phyloP scores from a whole-genome alignment of 2,113 vertebrate species.

The Microcebus lehilahytsara region DNA sequence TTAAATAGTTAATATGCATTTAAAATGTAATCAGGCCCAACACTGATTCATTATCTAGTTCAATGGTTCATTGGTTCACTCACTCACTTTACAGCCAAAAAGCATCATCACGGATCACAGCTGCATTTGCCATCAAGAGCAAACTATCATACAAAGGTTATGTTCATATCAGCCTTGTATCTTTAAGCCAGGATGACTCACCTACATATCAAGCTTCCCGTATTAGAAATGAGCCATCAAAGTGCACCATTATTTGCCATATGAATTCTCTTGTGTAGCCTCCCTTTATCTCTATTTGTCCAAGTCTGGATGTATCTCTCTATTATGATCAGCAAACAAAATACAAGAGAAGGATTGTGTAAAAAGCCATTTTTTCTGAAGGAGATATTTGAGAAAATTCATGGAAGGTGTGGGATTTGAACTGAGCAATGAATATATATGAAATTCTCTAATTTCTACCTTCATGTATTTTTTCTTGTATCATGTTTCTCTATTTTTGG shows the following conservation, averaged over 20 bases:
- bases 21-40: slow-evolving; percentile 70
- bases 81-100: slow-evolving; percentile 34
- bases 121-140: background rate
- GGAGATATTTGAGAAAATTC: background rate
- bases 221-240: background rate
- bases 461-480: background rate
- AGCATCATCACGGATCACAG: background rate
- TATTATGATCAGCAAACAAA: background rate
- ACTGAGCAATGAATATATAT: background rate
- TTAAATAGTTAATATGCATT: slow-evolving; percentile 72
- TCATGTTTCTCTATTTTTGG: background rate
- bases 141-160: background rate
- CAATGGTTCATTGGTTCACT: slow-evolving; percentile 40
- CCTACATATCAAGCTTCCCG: rapidly evolving
- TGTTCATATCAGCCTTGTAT: background rate
- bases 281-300: background rate
- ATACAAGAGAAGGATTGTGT: background rate
- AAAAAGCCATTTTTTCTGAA: background rate
- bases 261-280: background rate
- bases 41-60: slow-evolving; percentile 70
- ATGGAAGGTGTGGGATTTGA: background rate
- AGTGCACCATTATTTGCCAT: background rate
- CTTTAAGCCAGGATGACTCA: background rate
- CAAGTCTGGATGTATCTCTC: background rate
- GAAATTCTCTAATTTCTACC: background rate